Conservation (phyloP, 2,113 vertebrate genomes). For the Charadrius vociferus region DNA sequence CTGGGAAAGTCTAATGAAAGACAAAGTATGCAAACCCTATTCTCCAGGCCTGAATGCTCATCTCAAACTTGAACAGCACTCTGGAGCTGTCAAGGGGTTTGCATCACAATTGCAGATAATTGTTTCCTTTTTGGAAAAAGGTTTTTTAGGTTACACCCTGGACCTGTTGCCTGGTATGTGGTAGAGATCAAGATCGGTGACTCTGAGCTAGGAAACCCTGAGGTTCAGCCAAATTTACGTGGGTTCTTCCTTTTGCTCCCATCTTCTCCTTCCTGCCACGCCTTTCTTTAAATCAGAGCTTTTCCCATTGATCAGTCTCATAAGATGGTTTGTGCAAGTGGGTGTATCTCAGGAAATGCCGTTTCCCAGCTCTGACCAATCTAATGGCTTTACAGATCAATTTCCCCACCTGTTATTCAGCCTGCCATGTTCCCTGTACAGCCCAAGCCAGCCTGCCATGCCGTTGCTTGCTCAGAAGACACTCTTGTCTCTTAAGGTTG, state of each 20-base stretch:
- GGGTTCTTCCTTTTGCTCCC: background rate
- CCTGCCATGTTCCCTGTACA: background rate
- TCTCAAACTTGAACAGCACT: accelerated
- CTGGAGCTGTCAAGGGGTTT: background rate
- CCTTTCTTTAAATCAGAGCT: background rate
- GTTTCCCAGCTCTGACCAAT: background rate
- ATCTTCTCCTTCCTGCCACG: background rate
- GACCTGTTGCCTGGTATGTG: background rate
- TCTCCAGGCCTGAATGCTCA: background rate
- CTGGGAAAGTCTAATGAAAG: background rate
- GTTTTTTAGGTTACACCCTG: background rate
- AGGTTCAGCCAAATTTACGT: background rate
- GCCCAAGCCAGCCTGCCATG: background rate
- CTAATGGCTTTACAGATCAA: background rate
- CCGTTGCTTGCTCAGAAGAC: background rate
- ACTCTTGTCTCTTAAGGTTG: background rate
- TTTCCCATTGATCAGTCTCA: background rate
- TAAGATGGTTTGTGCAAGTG: background rate
- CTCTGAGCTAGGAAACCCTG: background rate
- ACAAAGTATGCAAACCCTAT: background rate
- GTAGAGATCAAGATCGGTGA: background rate
- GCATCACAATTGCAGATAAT: background rate
- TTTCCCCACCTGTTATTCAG: background rate
- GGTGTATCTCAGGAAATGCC: background rate
- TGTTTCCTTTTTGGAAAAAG: background rate